A percentile compares a stretch with the other conserved stretches of the same genome.
Evolutionary conservation across 2,113 vertebrate genomes (phyloP).

Genomic region (Electrona antarctica): DNA sequence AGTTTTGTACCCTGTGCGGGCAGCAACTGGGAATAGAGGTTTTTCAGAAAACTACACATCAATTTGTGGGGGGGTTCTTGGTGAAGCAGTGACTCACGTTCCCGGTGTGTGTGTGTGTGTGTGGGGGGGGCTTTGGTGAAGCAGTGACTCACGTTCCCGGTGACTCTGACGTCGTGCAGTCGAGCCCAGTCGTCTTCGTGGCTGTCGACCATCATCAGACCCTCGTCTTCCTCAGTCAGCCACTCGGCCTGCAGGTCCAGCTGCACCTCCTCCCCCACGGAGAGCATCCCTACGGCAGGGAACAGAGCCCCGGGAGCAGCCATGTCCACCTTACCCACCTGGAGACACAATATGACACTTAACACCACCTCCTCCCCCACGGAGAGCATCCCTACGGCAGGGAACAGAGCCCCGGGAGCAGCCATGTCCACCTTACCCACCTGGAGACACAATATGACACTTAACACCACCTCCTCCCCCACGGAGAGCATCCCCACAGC

Average conservation of each 20-base stretch:
- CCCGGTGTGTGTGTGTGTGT: too few species aligned
- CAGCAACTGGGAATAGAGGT: too few species aligned
- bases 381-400: conserved; percentile 92
- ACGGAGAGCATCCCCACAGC: too few species aligned
- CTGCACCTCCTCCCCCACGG: conserved; percentile 90
- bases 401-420: conserved; percentile 87
- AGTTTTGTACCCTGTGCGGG: too few species aligned
- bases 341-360: conserved; percentile 22
- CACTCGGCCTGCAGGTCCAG: conserved; percentile 90
- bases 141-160: conserved; percentile 82
- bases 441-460: conserved; percentile 47
- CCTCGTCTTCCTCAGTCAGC: conserved; percentile 86
- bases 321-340: conserved; percentile 84
- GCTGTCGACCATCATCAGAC: conserved; percentile 93
- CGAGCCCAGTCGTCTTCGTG: conserved; percentile 93
- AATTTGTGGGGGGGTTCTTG: too few species aligned
- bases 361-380: conserved; percentile 67
- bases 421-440: conserved; percentile 84
- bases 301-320: conserved; percentile 87
- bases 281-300: conserved; percentile 93
- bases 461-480: neutral
- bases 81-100: too few species aligned
- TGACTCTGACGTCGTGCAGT: conserved; percentile 87
- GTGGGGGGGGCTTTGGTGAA: too few species aligned
- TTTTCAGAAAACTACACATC: too few species aligned